Conservation (phyloP, 2,113 vertebrate genomes). For the Strigops habroptila region DNA sequence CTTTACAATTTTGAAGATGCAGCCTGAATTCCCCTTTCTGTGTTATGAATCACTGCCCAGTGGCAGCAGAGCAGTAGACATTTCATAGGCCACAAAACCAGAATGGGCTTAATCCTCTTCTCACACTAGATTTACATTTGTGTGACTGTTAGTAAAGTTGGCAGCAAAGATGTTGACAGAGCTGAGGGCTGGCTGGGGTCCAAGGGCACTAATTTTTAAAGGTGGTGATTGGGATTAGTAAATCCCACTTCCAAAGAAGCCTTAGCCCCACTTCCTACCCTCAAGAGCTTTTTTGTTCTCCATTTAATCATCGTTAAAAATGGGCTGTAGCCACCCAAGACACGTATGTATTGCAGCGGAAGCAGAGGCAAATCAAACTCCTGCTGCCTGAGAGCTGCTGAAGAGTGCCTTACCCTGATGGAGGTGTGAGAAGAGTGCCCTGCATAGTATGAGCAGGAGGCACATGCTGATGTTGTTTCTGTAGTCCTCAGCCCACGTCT, state of each 20-base stretch:
- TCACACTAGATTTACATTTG: slow-evolving; percentile 55
- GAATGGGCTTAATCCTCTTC: slow-evolving; percentile 53
- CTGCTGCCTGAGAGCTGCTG: neutral
- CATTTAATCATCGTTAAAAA: neutral
- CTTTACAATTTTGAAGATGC: neutral
- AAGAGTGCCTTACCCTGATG: too few relatives aligned
- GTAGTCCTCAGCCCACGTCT: neutral
- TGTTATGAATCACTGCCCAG: neutral
- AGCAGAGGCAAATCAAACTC: neutral
- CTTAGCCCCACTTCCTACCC: slow-evolving; percentile 23
- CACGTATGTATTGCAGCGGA: neutral
- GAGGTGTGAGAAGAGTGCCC: neutral
- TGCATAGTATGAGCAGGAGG: fast-evolving
- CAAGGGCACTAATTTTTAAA: slow-evolving; percentile 54
- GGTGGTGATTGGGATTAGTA: slow-evolving; percentile 19
- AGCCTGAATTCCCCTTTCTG: neutral
- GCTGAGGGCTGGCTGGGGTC: slow-evolving; percentile 22
- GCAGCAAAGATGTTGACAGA: slow-evolving; percentile 55
- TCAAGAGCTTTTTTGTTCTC: slow-evolving; percentile 33
- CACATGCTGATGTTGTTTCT: neutral
- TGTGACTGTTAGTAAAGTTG: slow-evolving; percentile 52
- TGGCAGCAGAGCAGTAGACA: neutral
- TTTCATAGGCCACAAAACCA: slow-evolving; percentile 52
- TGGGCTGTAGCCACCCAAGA: neutral
- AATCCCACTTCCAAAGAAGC: slow-evolving; percentile 27